Percentiles rank a stretch among this genome's conserved stretches.
Conservation (phyloP, 2,888 invertebrate genomes). For the Criorhina ranunculi region DNA sequence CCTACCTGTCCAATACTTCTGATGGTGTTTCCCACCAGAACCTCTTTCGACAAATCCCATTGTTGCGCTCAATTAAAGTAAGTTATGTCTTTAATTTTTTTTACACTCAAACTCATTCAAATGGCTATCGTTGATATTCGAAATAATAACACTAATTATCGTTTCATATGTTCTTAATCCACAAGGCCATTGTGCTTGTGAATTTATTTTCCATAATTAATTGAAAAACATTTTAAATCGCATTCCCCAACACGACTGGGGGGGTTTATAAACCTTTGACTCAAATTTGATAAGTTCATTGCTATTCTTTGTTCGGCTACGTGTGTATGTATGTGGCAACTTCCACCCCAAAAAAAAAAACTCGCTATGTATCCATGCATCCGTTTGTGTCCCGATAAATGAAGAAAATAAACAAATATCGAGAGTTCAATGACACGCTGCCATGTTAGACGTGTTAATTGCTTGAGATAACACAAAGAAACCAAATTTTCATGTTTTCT, state of each 20-base stretch:
- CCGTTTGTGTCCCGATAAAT: slow-evolving; percentile 50
- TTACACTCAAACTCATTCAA: neutral
- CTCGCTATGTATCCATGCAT: slow-evolving; percentile 22
- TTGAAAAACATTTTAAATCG: slow-evolving; percentile 18
- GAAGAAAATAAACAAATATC: slow-evolving; percentile 40
- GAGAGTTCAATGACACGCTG: slow-evolving; percentile 58
- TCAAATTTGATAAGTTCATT: slow-evolving; percentile 59
- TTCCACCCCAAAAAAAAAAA: slow-evolving; percentile 39
- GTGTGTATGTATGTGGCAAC: neutral
- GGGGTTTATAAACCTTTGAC: slow-evolving; percentile 46
- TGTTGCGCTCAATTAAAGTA: neutral
- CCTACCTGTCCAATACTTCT: no score
- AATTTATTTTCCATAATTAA: slow-evolving; percentile 18
- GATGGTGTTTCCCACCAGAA: neutral
- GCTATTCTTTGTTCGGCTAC: slow-evolving; percentile 53
- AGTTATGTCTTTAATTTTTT: neutral
- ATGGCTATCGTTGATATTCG: no score
- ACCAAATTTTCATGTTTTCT: slow-evolving; percentile 28
- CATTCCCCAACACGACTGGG: neutral
- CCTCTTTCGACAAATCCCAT: neutral
- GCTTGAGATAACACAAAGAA: slow-evolving; percentile 60
- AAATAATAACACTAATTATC: slow-evolving; percentile 21
- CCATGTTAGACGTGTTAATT: slow-evolving; percentile 74
- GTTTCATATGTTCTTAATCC: slow-evolving; percentile 12
- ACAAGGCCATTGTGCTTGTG: slow-evolving; percentile 44